phyloP scores from a whole-genome alignment of 2,888 invertebrate species.

The Ormyrus nitidulus region DNA sequence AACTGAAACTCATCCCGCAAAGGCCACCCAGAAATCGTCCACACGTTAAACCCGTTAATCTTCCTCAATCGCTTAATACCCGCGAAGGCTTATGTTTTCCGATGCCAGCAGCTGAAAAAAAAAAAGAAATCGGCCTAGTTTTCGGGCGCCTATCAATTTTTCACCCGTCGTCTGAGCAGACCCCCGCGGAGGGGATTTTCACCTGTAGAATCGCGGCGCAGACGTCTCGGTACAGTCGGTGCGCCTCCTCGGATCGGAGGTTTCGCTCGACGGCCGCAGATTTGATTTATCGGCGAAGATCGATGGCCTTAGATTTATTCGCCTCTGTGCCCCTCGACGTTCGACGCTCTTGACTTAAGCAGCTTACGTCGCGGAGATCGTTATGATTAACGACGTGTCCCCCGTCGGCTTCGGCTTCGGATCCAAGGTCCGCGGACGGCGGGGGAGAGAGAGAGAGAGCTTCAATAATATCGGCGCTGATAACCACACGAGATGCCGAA shows the following conservation, averaged over 20 bases:
- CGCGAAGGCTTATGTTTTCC: too few species aligned
- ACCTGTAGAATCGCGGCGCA: slow-evolving; percentile 15
- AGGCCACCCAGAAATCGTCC: too few species aligned
- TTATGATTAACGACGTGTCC: slow-evolving; percentile 54
- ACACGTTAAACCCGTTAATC: too few species aligned
- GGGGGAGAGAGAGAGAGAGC: too few species aligned
- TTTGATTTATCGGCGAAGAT: slow-evolving; percentile 46
- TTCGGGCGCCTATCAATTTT: not conserved
- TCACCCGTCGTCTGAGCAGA: not conserved
- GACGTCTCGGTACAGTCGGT: too few species aligned
- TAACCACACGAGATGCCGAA: too few species aligned
- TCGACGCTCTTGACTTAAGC: slow-evolving; percentile 43
- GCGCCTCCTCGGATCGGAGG: too few species aligned
- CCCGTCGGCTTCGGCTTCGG: slow-evolving; percentile 8
- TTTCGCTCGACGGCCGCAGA: not conserved
- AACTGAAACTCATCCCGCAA: too few species aligned
- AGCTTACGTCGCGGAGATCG: slow-evolving; percentile 51
- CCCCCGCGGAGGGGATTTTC: not conserved
- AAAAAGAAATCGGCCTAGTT: slow-evolving; percentile 17
- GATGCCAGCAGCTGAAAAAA: not conserved
- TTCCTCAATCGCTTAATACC: too few species aligned
- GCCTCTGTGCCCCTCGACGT: not conserved
- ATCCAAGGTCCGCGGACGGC: slow-evolving; percentile 27
- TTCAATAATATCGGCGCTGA: too few species aligned
- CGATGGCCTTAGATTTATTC: slow-evolving; percentile 45